These are phyloP conservation scores for Labeo calbasu DNA, from an alignment of 2,797 vertebrate genomes.

Conservation along the genomic window DNA sequence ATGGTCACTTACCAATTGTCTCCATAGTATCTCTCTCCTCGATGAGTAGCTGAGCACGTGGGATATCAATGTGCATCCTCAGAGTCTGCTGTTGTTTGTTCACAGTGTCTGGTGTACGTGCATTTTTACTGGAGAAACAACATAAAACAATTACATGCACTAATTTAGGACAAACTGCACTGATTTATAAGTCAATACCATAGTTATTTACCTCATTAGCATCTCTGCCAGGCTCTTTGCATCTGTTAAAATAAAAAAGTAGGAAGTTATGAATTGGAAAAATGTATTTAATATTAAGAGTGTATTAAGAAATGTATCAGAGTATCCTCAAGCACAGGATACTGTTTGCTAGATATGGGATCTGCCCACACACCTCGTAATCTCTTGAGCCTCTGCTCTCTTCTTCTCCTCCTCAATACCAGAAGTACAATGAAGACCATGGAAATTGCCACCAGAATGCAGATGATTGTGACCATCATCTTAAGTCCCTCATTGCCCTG, in stretches of 20 bases:
- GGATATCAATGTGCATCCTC: slow-evolving; percentile 98
- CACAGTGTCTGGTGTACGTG: slow-evolving; percentile 92
- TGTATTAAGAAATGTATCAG: neutral
- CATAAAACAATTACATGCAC: neutral
- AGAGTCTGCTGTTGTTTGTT: slow-evolving; percentile 98
- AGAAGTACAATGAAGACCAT: slow-evolving; percentile 93
- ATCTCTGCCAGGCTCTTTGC: slow-evolving; percentile 99
- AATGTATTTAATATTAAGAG: neutral
- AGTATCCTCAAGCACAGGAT: neutral
- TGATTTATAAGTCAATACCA: neutral
- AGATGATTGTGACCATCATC: slow-evolving; percentile 98
- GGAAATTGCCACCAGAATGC: slow-evolving; percentile 88
- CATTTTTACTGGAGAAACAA: slow-evolving; percentile 87
- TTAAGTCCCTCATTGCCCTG: slow-evolving; percentile 93
- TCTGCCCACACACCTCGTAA: slow-evolving; percentile 83
- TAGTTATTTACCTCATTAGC: slow-evolving; percentile 94
- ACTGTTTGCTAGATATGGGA: neutral
- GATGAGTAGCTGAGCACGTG: slow-evolving; percentile 97
- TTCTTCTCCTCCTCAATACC: slow-evolving; percentile 89
- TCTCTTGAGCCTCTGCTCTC: slow-evolving; percentile 96
- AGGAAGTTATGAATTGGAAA: slow-evolving; percentile 61
- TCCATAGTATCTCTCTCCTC: slow-evolving; percentile 99
- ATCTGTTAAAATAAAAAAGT: slow-evolving; percentile 84
- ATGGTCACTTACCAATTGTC: slow-evolving; percentile 85
- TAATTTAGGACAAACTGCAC: neutral